Base-by-base conservation (phyloP, 2,888 invertebrate species). In the Cyrtodaria siliqua region DNA sequence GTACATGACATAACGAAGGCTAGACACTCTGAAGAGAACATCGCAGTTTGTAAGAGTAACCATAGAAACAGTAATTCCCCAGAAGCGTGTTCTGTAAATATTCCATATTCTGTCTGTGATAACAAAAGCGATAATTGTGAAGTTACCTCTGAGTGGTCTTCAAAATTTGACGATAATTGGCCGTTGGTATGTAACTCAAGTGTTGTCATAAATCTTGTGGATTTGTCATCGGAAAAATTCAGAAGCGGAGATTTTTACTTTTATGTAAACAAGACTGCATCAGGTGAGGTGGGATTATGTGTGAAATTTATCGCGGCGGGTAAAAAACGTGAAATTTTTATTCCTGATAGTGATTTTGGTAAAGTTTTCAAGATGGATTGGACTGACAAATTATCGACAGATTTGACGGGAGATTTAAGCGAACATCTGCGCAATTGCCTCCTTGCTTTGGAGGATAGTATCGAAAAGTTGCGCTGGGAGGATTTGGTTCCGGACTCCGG, bases 311-410 rank as follows among this genome's bases (percentile, higher is more conserved):
- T 42, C 42, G 33, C 44, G 20, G 12, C 23, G n/a, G 44, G 38
- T 23, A n/a, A n/a, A n/a, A n/a, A n/a, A n/a, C n/a, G n/a, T n/a
- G n/a, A n/a, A n/a, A n/a, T n/a, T n/a, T n/a, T n/a, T 4, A 67
- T 83, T 23, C 66, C 67, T 12, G 77, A 82, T 27, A 52, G 57
- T 40, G 73, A 81, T 20, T 81, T 80, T 71, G 66, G 79, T 8
- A 56, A 59, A 42, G 27, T 84, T 29, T 79, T 82, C 70, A 84
- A 77, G 38, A 86, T 86, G 84, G 84, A 84, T 24, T 83, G 82
- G 83, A 70, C 71, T 27, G 64, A 68, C 12, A 61, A 69, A 12
- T 40, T 72, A 20, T 26, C 56, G 18, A 38, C 42, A 3, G 71
- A 67, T 18, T 72, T 72, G 1, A 67, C 62, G 23, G 74, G 68